These are phyloP conservation scores for rat (Rattus norvegicus) DNA, from an alignment of 2,113 vertebrate species.

Conservation along the genomic window DNA sequence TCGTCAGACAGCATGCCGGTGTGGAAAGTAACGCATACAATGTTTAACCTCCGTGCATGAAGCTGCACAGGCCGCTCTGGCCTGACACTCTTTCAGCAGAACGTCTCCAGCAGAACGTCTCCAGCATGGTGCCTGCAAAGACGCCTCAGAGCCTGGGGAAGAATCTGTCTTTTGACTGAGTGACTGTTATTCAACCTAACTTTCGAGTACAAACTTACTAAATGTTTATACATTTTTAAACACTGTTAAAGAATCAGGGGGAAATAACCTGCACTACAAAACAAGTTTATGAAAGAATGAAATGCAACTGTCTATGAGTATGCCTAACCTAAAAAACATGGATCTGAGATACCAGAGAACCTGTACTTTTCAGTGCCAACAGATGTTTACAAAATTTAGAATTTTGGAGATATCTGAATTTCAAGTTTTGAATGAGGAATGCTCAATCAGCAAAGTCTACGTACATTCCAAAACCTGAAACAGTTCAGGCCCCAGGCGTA, in stretches of 20 bases:
- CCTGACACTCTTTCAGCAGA: background rate
- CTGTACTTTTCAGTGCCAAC: background rate
- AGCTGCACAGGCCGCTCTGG: background rate
- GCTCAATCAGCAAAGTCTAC: background rate
- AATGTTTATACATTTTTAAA: conserved; percentile 39
- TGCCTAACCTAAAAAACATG: background rate
- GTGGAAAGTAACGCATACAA: background rate
- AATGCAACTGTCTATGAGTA: background rate
- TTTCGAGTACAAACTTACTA: background rate
- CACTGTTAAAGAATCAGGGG: background rate
- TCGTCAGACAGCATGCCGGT: background rate
- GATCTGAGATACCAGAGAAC: background rate
- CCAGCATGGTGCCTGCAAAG: background rate
- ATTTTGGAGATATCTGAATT: background rate
- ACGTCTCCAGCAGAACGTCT: background rate
- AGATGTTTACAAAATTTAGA: background rate
- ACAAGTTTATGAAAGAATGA: background rate
- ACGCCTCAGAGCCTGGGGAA: background rate
- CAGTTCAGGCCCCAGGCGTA: background rate
- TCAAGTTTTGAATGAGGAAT: background rate
- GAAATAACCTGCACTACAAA: background rate
- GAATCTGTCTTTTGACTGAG: background rate
- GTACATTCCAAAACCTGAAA: background rate
- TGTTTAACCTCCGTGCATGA: background rate
- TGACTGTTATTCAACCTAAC: background rate